phyloP scores from a whole-genome alignment of 1,140 invertebrate genomes.

The Drosophila prosaltans region DNA sequence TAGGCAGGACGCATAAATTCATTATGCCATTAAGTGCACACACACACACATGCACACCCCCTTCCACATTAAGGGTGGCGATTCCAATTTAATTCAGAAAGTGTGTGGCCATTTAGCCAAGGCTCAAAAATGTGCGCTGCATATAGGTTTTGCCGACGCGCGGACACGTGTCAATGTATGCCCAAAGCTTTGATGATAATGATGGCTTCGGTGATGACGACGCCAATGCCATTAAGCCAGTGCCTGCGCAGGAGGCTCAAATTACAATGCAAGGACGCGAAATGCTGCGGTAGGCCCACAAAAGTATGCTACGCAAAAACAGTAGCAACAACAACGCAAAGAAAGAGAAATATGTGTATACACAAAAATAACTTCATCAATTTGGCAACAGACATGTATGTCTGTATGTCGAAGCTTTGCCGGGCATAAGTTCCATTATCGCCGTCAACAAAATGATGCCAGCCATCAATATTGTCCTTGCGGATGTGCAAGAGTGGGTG shows the following conservation, averaged over 20 bases:
- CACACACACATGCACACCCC: conserved; percentile 25
- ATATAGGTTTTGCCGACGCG: conserved; percentile 30
- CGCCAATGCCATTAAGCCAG: conserved; percentile 57
- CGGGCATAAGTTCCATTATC: conserved; percentile 23
- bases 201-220: conserved; percentile 28
- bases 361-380: conserved; percentile 57
- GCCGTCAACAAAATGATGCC: conserved; percentile 18
- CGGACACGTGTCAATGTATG: conserved; percentile 41
- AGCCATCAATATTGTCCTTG: conserved; percentile 42
- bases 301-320: conserved; percentile 40
- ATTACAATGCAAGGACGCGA: conserved; percentile 54
- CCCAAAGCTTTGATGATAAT: conserved; percentile 14
- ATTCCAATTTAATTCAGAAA: background rate
- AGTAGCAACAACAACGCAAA: background rate
- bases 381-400: conserved; percentile 50
- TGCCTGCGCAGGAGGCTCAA: conserved; percentile 44
- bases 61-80: background rate
- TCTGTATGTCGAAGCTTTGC: conserved; percentile 23
- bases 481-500: background rate
- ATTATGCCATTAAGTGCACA: conserved; percentile 59
- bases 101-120: conserved; percentile 7
- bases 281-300: conserved; percentile 14
- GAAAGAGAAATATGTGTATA: background rate
- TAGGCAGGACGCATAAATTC: conserved; percentile 52
- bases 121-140: conserved; percentile 44